Conservation (phyloP, 30 jellyfish, hydroid and myxozoan genomes). For the Catostylus mosaicus region DNA sequence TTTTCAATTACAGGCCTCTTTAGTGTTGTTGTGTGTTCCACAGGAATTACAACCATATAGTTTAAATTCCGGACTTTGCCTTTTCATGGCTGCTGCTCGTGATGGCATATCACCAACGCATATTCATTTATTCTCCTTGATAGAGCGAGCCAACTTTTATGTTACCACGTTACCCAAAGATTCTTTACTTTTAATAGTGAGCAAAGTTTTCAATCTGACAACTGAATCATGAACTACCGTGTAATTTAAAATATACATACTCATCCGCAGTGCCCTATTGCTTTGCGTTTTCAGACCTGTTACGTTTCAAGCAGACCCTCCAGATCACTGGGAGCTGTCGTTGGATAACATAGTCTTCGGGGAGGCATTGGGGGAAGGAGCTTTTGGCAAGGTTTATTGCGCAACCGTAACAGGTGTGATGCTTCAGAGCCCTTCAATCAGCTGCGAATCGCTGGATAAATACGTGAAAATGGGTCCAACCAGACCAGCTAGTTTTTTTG, state of each 20-base stretch:
- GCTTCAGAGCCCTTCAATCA: background rate
- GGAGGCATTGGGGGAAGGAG: slow-evolving; percentile 93
- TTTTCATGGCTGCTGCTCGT: too few relatives aligned
- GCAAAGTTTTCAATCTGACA: background rate
- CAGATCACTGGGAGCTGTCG: slow-evolving; percentile 75
- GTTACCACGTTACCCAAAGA: too few relatives aligned
- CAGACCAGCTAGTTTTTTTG: background rate
- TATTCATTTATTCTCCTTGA: too few relatives aligned
- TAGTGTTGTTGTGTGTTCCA: too few relatives aligned
- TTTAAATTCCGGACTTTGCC: too few relatives aligned
- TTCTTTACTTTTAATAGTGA: too few relatives aligned
- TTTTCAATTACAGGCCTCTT: too few relatives aligned
- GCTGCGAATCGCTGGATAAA: slow-evolving; percentile 5
- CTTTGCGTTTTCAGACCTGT: background rate
- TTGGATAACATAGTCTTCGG: slow-evolving; percentile 73
- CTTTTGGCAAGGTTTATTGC: slow-evolving; percentile 88
- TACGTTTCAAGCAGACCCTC: slow-evolving; percentile 15
- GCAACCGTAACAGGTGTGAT: slow-evolving; percentile 59
- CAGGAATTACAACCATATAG: too few relatives aligned
- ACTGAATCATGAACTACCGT: background rate
- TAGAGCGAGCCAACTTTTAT: too few relatives aligned
- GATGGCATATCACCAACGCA: too few relatives aligned
- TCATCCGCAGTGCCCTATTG: too few relatives aligned
- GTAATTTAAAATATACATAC: background rate
- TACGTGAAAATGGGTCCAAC: slow-evolving; percentile 49